A percentile compares a stretch with the other conserved stretches of the same genome.
Conservation (phyloP, 1,140 invertebrate genomes). For the Mercenaria mercenaria region DNA sequence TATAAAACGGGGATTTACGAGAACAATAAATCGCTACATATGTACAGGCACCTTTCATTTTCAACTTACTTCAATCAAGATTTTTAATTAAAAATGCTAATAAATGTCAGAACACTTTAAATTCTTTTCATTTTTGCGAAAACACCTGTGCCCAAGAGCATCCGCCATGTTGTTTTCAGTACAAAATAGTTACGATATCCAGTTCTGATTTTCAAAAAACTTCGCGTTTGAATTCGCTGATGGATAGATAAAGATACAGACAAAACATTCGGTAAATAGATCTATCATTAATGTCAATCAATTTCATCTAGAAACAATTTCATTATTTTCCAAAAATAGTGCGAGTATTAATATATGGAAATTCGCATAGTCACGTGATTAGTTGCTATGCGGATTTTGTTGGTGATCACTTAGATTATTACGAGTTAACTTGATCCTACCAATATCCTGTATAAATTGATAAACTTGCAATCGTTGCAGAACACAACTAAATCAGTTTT, state of each 20-base stretch:
- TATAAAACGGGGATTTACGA: background rate
- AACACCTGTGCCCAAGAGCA: background rate
- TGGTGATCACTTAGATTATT: background rate
- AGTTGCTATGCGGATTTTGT: background rate
- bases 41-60: no score
- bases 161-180: background rate
- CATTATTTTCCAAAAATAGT: background rate
- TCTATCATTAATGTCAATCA: background rate
- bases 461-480: no score
- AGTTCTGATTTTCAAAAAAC: background rate
- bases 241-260: background rate
- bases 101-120: background rate
- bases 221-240: background rate
- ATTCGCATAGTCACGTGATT: slow-evolving; percentile 41
- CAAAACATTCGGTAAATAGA: background rate
- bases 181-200: background rate
- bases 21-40: background rate
- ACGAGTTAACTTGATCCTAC: no score
- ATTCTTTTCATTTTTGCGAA: background rate
- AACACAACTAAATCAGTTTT: no score
- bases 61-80: background rate
- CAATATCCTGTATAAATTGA: no score
- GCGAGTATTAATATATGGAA: slow-evolving; percentile 3
- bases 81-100: background rate
- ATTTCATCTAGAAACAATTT: background rate